phyloP scores from a whole-genome alignment of 2,888 invertebrate species.

The Pandemis cinnamomeana region DNA sequence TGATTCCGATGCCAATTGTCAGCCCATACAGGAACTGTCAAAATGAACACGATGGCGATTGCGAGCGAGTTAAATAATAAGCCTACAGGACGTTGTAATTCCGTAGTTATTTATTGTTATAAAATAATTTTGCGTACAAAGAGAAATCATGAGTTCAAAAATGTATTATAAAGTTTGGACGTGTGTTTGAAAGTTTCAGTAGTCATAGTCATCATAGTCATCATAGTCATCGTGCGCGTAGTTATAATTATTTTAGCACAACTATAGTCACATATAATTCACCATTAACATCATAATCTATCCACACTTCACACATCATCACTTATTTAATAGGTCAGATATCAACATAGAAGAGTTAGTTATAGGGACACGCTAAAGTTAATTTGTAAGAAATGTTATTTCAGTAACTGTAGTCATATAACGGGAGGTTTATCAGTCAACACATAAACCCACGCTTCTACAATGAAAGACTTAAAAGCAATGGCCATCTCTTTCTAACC shows the following conservation, averaged over 20 bases:
- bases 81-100: background rate
- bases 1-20: too few species aligned
- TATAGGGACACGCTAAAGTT: conserved; percentile 9
- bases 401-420: background rate
- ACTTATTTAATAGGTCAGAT: conserved; percentile 18
- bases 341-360: conserved; percentile 20
- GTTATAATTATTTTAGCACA: conserved; percentile 7
- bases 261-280: conserved; percentile 12
- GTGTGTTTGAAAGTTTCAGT: background rate
- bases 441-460: background rate
- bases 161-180: background rate
- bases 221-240: background rate
- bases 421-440: background rate
- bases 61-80: too few species aligned
- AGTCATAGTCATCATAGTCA: background rate
- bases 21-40: too few species aligned
- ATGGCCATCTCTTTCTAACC: too few species aligned
- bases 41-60: too few species aligned
- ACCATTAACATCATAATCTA: conserved; percentile 2
- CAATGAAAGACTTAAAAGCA: too few species aligned
- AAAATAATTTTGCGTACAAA: conserved; percentile 1
- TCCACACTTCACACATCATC: conserved; percentile 1
- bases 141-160: background rate
- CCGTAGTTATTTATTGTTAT: background rate
- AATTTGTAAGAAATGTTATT: conserved; percentile 2